Conservation (phyloP, 2,113 vertebrate species). For the Platysternon megacephalum region DNA sequence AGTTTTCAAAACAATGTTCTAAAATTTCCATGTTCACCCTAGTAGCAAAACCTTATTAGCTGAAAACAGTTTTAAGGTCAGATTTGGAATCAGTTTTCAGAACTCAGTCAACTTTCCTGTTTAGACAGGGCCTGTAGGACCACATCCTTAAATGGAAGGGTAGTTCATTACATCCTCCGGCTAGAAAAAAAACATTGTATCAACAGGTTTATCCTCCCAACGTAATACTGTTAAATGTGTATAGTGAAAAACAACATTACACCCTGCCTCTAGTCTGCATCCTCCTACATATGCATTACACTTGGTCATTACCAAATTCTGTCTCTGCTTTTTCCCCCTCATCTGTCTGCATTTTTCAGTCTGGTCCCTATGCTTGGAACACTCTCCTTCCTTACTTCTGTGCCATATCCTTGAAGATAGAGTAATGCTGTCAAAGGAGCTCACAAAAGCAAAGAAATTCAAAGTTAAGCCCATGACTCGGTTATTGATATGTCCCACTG, state of each 20-base stretch:
- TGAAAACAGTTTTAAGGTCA: neutral
- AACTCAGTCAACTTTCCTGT: neutral
- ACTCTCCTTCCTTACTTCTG: neutral
- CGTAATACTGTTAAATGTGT: neutral
- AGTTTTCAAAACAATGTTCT: neutral
- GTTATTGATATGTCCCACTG: neutral
- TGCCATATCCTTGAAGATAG: neutral
- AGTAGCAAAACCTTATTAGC: neutral
- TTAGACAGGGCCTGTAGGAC: neutral
- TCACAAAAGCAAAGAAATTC: neutral
- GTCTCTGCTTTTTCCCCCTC: neutral
- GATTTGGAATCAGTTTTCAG: neutral
- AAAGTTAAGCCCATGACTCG: neutral
- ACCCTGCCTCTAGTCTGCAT: neutral
- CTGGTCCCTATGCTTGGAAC: neutral
- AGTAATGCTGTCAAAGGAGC: neutral
- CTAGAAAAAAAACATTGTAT: slow-evolving; percentile 15
- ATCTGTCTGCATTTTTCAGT: neutral
- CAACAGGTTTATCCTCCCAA: slow-evolving; percentile 19
- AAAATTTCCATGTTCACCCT: neutral
- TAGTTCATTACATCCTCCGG: neutral
- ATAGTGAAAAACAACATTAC: neutral
- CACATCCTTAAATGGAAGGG: neutral
- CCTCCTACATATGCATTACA: neutral
- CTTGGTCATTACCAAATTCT: neutral